A percentile compares a stretch with the other conserved stretches of the same genome.
phyloP scores from a whole-genome alignment of 2,888 invertebrate species.

The Hydrotaea diabolus region DNA sequence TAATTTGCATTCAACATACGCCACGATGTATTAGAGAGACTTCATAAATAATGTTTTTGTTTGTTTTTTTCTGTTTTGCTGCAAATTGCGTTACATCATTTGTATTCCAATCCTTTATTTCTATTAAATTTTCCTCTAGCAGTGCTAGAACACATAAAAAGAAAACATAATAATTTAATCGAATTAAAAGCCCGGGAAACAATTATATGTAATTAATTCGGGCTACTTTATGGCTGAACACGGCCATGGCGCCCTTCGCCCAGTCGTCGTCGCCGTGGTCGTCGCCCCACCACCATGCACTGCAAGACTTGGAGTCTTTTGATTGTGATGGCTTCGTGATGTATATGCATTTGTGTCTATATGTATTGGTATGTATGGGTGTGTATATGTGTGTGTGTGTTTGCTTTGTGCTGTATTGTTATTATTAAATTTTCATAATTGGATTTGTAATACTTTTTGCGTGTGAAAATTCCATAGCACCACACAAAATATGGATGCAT shows the following conservation, averaged over 20 bases:
- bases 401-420: constrained; percentile 45
- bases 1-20: background rate
- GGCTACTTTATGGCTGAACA: constrained; percentile 58
- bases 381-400: background rate
- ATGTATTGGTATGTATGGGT: background rate
- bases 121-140: background rate
- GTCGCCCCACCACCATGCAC: background rate
- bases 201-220: constrained; percentile 65
- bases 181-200: constrained; percentile 64
- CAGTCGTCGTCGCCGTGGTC: too few species aligned
- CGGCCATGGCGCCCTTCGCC: background rate
- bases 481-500: constrained; percentile 56
- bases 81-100: too few species aligned
- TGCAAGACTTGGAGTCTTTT: background rate
- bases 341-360: background rate
- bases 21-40: background rate
- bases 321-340: constrained; percentile 19
- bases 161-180: constrained; percentile 58
- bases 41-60: background rate
- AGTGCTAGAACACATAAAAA: background rate
- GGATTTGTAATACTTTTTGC: constrained; percentile 66
- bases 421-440: constrained; percentile 67
- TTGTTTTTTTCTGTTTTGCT: background rate
- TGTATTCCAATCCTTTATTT: background rate
- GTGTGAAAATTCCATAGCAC: constrained; percentile 62